Conservation (phyloP, 2,113 vertebrate genomes). For the Hyaena hyaena region DNA sequence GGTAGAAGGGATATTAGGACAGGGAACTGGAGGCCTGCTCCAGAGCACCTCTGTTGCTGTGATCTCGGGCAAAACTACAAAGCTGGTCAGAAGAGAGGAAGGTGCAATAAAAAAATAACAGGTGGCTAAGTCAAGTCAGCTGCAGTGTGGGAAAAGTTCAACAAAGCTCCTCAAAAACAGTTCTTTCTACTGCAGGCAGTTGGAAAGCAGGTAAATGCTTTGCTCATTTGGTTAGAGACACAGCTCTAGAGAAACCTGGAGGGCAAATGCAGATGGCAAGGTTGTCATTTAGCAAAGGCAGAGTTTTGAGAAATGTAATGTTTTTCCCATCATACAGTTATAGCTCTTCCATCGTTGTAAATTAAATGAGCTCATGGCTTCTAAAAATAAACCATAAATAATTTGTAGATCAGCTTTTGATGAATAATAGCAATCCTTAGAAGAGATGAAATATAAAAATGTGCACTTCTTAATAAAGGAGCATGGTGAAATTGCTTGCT, state of each 20-base stretch:
- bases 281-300: not conserved
- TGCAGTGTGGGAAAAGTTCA: not conserved
- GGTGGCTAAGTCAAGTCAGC: not conserved
- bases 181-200: not conserved
- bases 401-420: conserved; percentile 8
- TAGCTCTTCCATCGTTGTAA: conserved; percentile 3
- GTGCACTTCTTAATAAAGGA: not conserved
- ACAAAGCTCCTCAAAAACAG: not conserved
- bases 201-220: not conserved
- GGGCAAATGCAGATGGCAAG: not conserved
- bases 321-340: not conserved
- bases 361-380: conserved; percentile 27
- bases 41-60: not conserved
- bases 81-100: not conserved
- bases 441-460: not conserved
- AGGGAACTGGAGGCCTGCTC: not conserved
- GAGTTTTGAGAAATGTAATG: conserved; percentile 24
- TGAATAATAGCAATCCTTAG: conserved; percentile 22
- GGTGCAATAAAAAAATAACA: not conserved
- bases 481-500: not conserved
- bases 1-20: not conserved
- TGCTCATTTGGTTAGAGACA: not conserved
- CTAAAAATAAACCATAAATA: conserved; percentile 23
- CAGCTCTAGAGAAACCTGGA: not conserved
- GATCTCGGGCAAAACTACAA: not conserved